phyloP scores from a whole-genome alignment of 1,140 invertebrate species.

The Pogonomyrmex barbatus region DNA sequence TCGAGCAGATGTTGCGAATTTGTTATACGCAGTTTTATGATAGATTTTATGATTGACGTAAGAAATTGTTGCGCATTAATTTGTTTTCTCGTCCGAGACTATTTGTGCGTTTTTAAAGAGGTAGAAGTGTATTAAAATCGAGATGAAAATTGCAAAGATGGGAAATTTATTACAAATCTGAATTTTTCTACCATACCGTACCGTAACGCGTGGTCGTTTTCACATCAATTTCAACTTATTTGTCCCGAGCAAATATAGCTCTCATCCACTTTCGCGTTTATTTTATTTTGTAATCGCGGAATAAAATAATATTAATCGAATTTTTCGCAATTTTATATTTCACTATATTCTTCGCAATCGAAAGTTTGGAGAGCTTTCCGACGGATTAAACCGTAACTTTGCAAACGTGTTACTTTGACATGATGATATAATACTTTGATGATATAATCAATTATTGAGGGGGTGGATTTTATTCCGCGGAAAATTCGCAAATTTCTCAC shows the following conservation, averaged over 20 bases:
- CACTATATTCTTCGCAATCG: not conserved
- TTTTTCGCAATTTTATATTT: not conserved
- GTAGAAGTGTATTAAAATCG: constrained; percentile 2
- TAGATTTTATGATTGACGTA: constrained; percentile 2
- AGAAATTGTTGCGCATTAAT: constrained; percentile 2
- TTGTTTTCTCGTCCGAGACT: not conserved
- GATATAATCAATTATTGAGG: not conserved
- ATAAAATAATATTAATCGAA: constrained; percentile 34
- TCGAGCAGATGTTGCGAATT: not conserved
- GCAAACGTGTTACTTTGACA: constrained; percentile 8
- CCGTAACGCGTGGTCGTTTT: not conserved
- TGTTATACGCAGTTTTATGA: constrained; percentile 21
- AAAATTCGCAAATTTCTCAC: not conserved
- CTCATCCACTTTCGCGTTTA: not conserved
- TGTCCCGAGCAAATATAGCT: not conserved
- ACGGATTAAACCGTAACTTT: not conserved
- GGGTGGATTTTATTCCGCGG: not conserved
- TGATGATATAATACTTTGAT: no score
- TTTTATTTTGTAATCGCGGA: not conserved
- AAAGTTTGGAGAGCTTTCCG: not conserved
- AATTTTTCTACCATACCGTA: not conserved
- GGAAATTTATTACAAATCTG: not conserved
- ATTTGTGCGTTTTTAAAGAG: not conserved
- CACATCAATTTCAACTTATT: constrained; percentile 28
- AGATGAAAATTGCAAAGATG: not conserved